These are phyloP conservation scores for Colaptes auratus DNA, from an alignment of 2,113 vertebrate species.

Conservation along the genomic window DNA sequence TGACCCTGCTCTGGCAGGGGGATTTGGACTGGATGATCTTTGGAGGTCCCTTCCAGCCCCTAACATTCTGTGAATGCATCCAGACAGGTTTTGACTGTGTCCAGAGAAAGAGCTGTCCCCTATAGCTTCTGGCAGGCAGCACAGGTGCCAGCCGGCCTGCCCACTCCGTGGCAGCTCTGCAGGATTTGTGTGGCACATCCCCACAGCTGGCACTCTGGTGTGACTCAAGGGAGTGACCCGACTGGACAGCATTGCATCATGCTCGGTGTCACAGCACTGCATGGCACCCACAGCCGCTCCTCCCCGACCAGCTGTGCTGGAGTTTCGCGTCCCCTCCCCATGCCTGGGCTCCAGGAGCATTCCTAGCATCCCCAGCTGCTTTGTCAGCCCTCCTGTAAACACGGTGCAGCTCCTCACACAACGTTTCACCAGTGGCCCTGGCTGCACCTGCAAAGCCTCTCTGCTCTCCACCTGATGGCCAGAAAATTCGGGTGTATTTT, in stretches of 20 bases:
- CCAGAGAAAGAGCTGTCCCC: neutral
- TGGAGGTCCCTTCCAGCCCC: too few species aligned
- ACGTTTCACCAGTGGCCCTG: neutral
- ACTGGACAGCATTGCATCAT: neutral
- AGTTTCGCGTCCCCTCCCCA: neutral
- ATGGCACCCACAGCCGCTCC: rapidly evolving
- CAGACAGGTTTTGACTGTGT: too few species aligned
- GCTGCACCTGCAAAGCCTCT: neutral
- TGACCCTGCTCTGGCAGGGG: too few species aligned
- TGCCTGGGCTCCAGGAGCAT: neutral
- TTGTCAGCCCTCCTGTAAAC: neutral
- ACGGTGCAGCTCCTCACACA: neutral
- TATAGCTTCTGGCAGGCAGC: rapidly evolving
- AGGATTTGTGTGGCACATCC: neutral
- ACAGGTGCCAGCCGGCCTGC: neutral
- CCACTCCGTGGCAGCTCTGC: rapidly evolving
- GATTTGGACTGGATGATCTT: too few species aligned
- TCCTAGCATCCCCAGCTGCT: neutral
- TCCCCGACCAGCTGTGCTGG: neutral
- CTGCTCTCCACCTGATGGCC: neutral
- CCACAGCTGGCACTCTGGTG: rapidly evolving
- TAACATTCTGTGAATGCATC: too few species aligned
- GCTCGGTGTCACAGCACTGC: neutral
- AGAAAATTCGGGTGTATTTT: neutral
- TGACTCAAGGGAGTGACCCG: rapidly evolving